A percentile compares a stretch with the other conserved stretches of the same genome.
These are phyloP conservation scores for Simalia tracyae DNA, from an alignment of 2,797 vertebrate genomes.

Conservation along the genomic window DNA sequence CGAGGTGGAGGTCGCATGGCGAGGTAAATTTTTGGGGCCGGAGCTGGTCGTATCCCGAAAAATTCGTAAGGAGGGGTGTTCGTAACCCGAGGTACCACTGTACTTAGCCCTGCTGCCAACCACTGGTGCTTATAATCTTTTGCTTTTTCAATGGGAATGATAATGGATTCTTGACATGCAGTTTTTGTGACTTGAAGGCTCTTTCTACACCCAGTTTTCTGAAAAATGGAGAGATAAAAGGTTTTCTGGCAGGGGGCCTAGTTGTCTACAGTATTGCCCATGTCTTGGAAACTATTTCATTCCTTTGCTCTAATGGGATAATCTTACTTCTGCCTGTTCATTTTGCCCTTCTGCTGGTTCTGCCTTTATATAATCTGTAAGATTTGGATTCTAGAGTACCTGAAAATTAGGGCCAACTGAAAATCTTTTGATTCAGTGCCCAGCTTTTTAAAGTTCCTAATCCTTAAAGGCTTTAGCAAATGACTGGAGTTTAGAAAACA, in stretches of 20 bases:
- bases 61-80: no score
- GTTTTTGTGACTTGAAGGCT: background rate
- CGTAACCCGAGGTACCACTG: no score
- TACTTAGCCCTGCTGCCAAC: background rate
- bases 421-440: conserved; percentile 2
- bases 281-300: conserved; percentile 6
- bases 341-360: background rate
- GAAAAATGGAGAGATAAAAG: background rate
- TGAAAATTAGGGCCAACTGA: conserved; percentile 13
- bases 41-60: no score
- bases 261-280: background rate
- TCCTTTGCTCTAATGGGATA: background rate
- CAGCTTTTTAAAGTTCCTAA: conserved; percentile 15
- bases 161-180: background rate
- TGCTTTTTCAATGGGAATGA: background rate
- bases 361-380: background rate
- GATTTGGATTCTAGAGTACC: background rate
- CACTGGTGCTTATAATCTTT: background rate
- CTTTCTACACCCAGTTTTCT: background rate
- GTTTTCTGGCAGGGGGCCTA: background rate
- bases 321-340: background rate
- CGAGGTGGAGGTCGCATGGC: no score
- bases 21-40: no score
- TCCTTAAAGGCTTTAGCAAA: conserved; percentile 40
- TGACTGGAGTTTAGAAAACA: conserved; percentile 36